Evolutionary conservation across 2,888 invertebrate genomes (phyloP), one percentile per base, ranked within the genome.

Genomic region (Sialis lutaria): DNA sequence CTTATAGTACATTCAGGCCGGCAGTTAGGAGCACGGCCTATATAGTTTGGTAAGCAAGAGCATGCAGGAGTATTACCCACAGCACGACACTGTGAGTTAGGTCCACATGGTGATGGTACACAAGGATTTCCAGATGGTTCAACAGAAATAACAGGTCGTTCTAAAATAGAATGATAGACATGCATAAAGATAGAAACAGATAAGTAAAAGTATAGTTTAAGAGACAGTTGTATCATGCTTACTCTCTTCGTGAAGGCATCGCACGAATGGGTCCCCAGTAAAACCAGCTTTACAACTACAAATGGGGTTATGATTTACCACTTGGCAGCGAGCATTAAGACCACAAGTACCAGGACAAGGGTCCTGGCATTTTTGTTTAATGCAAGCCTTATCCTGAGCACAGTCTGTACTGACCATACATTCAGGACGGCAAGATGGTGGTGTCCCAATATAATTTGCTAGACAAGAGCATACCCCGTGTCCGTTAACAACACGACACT

Each of bases 371-470:
- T 82, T 83, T 57, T 81, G 82, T 55, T 79, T 80, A 45, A 86
- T 75, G 60, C 90, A 90, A 9, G 84, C 85, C 60, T 75, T 78
- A 59, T 84, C 74, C 65, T 84, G 82, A 3, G 82, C 69, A 58
- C 89, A 89, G 61, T 89, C 88, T 0, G 84, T 78, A 60, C 87
- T 88, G 50, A 84, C 78, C 55, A 85, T 77, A 60, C 89, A 88
- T 65, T 89, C 86, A 5, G 87, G 87, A 45, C 78, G 73, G 61
- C 88, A 88, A 48, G 77, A 74, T 9, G 87, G 87, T 35, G 87
- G 84, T 30, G 79, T 75, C 42, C 89, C 88, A 49, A 85, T 74
- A 58, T 79, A 86, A 54, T 77, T 77, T 45, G 67, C 65, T 57
- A 79, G 79, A 58, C 88, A 88, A 47, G 85, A 82, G 59, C 88